Percentiles rank a stretch among this genome's conserved stretches.
phyloP scores from a whole-genome alignment of 2,888 invertebrate species.

The Eilema griseolum region DNA sequence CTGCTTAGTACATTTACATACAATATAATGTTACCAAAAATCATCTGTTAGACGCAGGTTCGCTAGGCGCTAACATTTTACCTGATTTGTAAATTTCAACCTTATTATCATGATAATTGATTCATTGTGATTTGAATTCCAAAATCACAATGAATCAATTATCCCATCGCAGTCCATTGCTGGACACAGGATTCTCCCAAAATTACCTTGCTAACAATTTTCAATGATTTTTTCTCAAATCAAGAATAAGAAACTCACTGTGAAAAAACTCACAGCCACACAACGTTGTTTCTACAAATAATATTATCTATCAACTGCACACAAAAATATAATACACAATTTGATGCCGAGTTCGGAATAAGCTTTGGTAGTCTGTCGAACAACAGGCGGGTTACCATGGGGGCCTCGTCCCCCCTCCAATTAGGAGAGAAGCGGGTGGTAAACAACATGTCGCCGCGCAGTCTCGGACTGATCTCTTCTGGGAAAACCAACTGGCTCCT shows the following conservation, averaged over 20 bases:
- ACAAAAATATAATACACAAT: neutral
- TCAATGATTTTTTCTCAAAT: too few species aligned
- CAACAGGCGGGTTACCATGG: conserved; percentile 9
- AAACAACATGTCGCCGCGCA: conserved; percentile 13
- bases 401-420: conserved; percentile 9
- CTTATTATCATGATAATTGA: neutral
- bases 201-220: neutral
- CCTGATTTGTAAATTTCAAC: neutral
- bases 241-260: too few species aligned
- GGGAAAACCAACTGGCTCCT: conserved; percentile 11
- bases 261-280: neutral
- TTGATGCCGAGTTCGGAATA: neutral
- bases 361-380: conserved; percentile 3
- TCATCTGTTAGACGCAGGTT: neutral
- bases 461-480: conserved; percentile 9
- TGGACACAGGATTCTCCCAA: too few species aligned
- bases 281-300: neutral
- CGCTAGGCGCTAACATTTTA: neutral
- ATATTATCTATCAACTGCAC: neutral
- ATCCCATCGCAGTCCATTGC: too few species aligned
- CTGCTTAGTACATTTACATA: neutral
- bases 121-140: too few species aligned
- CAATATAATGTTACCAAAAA: neutral
- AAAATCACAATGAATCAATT: too few species aligned
- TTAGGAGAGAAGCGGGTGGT: conserved; percentile 8